A percentile compares a stretch with the other conserved stretches of the same genome.
These are phyloP conservation scores for Hemibagrus guttatus DNA, from an alignment of 2,797 vertebrate species.

Conservation along the genomic window DNA sequence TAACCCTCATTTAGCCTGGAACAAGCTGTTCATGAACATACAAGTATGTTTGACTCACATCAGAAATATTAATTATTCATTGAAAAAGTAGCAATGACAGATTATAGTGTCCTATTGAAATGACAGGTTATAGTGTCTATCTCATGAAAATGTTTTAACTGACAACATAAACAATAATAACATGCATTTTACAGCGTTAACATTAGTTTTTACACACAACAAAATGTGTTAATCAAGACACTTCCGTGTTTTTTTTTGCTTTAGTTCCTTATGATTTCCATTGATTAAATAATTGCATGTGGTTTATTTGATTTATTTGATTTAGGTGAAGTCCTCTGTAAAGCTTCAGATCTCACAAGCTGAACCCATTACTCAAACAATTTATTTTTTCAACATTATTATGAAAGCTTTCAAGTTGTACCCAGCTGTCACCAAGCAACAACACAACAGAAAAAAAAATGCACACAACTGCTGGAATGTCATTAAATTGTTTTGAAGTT, in stretches of 20 bases:
- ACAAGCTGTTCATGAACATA: not conserved
- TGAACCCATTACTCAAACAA: not conserved
- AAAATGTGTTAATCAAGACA: not conserved
- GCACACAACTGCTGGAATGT: slow-evolving; percentile 8
- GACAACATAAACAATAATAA: not conserved
- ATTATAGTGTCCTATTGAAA: not conserved
- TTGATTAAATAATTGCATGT: not conserved
- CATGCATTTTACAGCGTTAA: not conserved
- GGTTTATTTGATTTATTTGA: not conserved
- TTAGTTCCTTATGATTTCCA: not conserved
- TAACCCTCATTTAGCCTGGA: not conserved
- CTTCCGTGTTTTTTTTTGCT: not conserved
- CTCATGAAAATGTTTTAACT: not conserved
- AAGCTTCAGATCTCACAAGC: not conserved
- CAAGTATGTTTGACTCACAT: not conserved
- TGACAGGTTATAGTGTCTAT: not conserved
- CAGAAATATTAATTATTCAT: not conserved
- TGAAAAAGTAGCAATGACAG: not conserved
- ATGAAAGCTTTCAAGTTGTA: not conserved
- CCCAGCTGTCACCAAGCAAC: not conserved
- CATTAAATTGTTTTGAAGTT: slow-evolving; percentile 42
- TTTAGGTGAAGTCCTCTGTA: not conserved
- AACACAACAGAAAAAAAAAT: slow-evolving; percentile 3
- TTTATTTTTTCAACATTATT: not conserved
- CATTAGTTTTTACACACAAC: not conserved